Percentiles rank a stretch among this genome's conserved stretches.
Conservation (phyloP, 2,797 vertebrate genomes). For the Cheirogaleus major region DNA sequence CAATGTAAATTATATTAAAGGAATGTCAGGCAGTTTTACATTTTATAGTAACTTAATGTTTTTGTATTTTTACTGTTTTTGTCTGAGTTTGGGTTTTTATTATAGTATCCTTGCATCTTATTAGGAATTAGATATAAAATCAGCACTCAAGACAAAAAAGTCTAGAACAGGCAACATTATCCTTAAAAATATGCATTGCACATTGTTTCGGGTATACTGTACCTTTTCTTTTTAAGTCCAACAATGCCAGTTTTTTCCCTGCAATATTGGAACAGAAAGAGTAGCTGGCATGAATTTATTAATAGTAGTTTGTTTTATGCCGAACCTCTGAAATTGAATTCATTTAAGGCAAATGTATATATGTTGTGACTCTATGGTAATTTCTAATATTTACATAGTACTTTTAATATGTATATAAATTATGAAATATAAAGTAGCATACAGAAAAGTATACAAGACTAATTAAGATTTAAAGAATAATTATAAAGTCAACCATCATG, state of each 20-base stretch:
- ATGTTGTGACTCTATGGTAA: background rate
- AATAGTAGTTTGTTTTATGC: background rate
- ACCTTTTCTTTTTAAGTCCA: background rate
- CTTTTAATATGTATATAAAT: background rate
- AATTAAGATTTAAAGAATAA: constrained; percentile 10
- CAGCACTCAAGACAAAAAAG: background rate
- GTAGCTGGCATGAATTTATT: background rate
- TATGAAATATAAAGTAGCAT: background rate
- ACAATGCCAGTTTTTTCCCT: background rate
- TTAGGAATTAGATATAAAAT: background rate
- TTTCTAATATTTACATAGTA: background rate
- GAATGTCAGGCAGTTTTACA: constrained; percentile 14
- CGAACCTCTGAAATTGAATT: background rate
- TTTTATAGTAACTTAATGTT: background rate
- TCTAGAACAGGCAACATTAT: background rate
- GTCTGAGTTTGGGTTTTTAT: background rate
- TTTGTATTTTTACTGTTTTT: constrained; percentile 2
- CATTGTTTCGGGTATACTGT: background rate
- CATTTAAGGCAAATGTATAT: background rate
- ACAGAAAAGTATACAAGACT: background rate
- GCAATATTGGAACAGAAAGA: background rate
- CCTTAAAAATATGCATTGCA: background rate
- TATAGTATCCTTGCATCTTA: background rate
- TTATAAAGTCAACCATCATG: background rate
- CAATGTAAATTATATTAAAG: background rate